phyloP scores from a whole-genome alignment of 2,797 vertebrate genomes.

The Austrolebias charrua region DNA sequence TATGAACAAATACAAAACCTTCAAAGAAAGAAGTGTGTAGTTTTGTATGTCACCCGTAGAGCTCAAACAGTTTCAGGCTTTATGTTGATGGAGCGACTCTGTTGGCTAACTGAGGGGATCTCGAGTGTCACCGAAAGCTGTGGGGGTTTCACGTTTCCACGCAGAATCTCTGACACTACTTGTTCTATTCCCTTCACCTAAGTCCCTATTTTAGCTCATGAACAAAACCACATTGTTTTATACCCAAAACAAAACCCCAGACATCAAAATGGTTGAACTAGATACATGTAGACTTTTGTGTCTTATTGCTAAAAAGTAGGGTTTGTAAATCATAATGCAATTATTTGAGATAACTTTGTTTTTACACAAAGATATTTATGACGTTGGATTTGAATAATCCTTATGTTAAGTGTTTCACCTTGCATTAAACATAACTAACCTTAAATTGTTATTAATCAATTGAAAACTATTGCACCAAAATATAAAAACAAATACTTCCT shows the following conservation, averaged over 20 bases:
- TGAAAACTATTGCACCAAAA: background rate
- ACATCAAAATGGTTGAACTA: background rate
- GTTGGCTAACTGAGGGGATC: slow-evolving; percentile 34
- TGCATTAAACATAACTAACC: background rate
- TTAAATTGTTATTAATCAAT: background rate
- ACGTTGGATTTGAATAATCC: too few species aligned
- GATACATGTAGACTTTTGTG: too few species aligned
- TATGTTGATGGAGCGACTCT: slow-evolving; percentile 4
- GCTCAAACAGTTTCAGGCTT: background rate
- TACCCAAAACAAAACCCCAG: background rate
- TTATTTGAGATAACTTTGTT: too few species aligned
- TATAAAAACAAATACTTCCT: background rate
- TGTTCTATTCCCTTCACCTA: slow-evolving; percentile 1
- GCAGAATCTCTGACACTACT: slow-evolving; percentile 24
- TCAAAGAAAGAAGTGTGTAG: too few species aligned
- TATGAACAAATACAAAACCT: background rate
- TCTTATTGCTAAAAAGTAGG: too few species aligned
- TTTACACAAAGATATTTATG: too few species aligned
- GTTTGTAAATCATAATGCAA: too few species aligned
- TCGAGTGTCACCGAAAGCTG: slow-evolving; percentile 36
- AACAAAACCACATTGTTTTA: background rate
- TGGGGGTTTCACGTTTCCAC: slow-evolving; percentile 46
- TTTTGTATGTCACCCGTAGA: too few species aligned
- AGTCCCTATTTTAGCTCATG: background rate
- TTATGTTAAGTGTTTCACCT: background rate